These are phyloP conservation scores for Tenthredo amoena DNA, from an alignment of 2,888 invertebrate species.

Conservation along the genomic window DNA sequence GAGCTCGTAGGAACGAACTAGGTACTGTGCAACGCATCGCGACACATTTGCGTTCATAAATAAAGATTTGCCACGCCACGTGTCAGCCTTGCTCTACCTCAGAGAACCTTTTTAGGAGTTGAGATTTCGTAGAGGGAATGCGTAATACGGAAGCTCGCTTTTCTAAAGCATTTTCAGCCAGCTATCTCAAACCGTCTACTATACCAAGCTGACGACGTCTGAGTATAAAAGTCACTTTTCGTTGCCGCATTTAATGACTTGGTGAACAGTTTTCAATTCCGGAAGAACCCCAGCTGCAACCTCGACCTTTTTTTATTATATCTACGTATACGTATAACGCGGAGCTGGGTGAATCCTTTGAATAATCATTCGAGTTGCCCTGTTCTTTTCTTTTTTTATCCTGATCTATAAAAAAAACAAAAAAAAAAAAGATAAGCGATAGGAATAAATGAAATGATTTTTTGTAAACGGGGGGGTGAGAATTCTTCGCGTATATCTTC, in stretches of 20 bases:
- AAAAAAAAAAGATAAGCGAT: neutral
- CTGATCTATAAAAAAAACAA: neutral
- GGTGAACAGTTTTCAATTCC: neutral
- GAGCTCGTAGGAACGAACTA: conserved; percentile 13
- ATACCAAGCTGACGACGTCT: neutral
- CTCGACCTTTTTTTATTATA: neutral
- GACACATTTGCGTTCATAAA: conserved; percentile 66
- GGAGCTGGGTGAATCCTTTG: neutral
- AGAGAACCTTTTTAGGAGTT: conserved; percentile 68
- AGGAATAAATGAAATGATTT: neutral
- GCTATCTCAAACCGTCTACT: conserved; percentile 16
- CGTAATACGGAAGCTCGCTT: conserved; percentile 61
- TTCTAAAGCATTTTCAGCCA: conserved; percentile 27
- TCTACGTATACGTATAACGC: neutral
- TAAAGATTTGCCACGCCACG: conserved; percentile 66
- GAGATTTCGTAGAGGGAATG: conserved; percentile 67
- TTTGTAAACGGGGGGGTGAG: neutral
- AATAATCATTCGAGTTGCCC: neutral
- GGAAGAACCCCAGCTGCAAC: neutral
- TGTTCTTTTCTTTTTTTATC: neutral
- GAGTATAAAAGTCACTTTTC: conserved; percentile 35
- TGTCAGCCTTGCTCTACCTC: conserved; percentile 42
- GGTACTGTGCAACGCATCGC: conserved; percentile 40
- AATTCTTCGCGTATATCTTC: neutral
- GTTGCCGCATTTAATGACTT: conserved; percentile 25